phyloP scores from a whole-genome alignment of 2,113 vertebrate genomes.

The Oncorhynchus mykiss region DNA sequence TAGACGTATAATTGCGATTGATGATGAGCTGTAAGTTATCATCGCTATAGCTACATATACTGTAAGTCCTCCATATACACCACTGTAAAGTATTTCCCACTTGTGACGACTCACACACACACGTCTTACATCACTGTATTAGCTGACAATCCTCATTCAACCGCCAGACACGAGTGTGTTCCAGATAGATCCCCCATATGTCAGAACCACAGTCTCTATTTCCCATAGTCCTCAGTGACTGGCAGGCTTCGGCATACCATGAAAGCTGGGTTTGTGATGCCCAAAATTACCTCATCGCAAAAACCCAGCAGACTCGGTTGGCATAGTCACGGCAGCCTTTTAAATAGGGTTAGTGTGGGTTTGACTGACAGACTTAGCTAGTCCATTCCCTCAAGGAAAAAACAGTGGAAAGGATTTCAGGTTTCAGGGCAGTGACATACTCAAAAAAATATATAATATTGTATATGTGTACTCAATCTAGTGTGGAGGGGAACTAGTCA shows the following conservation, averaged over 20 bases:
- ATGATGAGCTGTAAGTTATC: constrained; percentile 9
- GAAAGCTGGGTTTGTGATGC: constrained; percentile 44
- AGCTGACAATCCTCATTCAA: constrained; percentile 42
- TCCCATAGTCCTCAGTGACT: constrained; percentile 55
- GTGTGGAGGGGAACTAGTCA: too few relatives aligned
- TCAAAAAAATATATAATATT: constrained; percentile 6
- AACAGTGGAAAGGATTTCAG: constrained; percentile 17
- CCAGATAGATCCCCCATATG: constrained; percentile 44
- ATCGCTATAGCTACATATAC: constrained; percentile 10
- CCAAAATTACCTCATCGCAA: constrained; percentile 26
- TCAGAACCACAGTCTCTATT: constrained; percentile 50
- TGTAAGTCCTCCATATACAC: neutral
- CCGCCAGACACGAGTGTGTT: constrained; percentile 39
- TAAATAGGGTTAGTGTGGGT: constrained; percentile 4
- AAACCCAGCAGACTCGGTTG: constrained; percentile 27
- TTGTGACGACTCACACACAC: constrained; percentile 5
- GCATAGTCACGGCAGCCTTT: constrained; percentile 18
- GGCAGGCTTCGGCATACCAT: constrained; percentile 51
- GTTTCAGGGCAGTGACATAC: constrained; percentile 20
- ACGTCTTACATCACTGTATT: neutral
- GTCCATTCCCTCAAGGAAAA: constrained; percentile 25
- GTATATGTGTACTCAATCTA: too few relatives aligned
- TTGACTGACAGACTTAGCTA: constrained; percentile 20
- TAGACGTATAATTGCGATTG: neutral
- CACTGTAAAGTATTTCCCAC: neutral